Evolutionary conservation across 2,113 vertebrate genomes (phyloP).

Genomic region (Raphicerus campestris): DNA sequence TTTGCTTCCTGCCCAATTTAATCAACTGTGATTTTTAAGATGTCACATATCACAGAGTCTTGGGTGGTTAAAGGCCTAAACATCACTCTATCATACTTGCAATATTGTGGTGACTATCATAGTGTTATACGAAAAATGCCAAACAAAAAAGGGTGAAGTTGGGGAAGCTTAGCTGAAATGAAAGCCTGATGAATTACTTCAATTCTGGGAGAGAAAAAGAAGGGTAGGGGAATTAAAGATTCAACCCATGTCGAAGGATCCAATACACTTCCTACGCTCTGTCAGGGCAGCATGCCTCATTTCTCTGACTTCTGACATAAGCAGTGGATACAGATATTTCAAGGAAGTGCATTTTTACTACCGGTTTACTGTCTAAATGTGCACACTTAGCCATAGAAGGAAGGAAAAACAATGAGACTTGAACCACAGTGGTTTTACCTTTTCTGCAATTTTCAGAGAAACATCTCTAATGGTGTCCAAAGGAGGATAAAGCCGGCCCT

Average conservation of each 20-base stretch:
- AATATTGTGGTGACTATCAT: neutral
- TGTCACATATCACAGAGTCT: neutral
- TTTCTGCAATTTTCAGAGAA: conserved; percentile 91
- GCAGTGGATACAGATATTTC: neutral
- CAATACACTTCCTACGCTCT: neutral
- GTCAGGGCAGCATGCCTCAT: neutral
- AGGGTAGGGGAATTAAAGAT: neutral
- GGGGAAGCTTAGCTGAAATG: neutral
- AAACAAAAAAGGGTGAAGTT: neutral
- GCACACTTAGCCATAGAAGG: neutral
- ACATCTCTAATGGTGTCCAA: conserved; percentile 89
- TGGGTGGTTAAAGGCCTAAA: neutral
- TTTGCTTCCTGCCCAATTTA: neutral
- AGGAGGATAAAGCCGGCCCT: conserved; percentile 94
- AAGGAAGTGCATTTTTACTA: neutral
- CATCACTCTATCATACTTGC: neutral
- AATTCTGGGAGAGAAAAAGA: neutral
- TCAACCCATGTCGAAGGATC: neutral
- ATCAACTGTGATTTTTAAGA: neutral
- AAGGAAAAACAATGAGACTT: neutral
- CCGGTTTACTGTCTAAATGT: neutral
- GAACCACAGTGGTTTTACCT: conserved; percentile 79
- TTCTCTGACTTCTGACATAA: neutral
- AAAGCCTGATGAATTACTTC: neutral
- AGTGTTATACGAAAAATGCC: neutral